Conservation (phyloP, 2,888 invertebrate species). For the Morpho helenor region DNA sequence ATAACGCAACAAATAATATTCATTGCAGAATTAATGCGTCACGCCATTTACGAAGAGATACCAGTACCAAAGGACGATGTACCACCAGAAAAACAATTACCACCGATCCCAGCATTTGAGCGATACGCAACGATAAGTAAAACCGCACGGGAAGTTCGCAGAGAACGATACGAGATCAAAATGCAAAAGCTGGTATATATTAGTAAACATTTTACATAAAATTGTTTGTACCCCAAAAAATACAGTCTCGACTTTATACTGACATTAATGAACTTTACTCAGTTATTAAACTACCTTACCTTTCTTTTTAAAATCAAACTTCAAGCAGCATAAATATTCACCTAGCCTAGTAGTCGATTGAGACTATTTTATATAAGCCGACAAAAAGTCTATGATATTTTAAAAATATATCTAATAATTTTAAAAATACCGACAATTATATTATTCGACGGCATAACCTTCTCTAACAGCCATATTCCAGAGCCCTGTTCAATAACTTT, state of each 20-base stretch:
- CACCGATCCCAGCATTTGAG: conserved; percentile 62
- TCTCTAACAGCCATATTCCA: too few relatives aligned
- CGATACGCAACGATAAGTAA: conserved; percentile 66
- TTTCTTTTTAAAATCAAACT: too few relatives aligned
- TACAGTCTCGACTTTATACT: background rate
- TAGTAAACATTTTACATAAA: background rate
- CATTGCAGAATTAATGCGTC: conserved; percentile 49
- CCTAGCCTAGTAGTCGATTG: too few relatives aligned
- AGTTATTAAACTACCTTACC: too few relatives aligned
- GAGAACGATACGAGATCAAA: conserved; percentile 57
- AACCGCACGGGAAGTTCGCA: conserved; percentile 53
- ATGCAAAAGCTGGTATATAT: conserved; percentile 46
- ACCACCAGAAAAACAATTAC: conserved; percentile 61
- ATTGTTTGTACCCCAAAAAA: background rate
- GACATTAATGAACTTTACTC: too few relatives aligned
- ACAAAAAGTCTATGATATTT: too few relatives aligned
- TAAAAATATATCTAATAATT: too few relatives aligned
- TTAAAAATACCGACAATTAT: too few relatives aligned
- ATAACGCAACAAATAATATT: background rate
- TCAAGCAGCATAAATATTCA: too few relatives aligned
- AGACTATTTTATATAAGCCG: too few relatives aligned
- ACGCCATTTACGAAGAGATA: conserved; percentile 62
- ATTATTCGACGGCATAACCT: too few relatives aligned
- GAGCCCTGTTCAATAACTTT: too few relatives aligned
- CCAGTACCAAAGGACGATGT: conserved; percentile 62